phyloP scores from a whole-genome alignment of 2,113 vertebrate species.

The Aramus guarauna region DNA sequence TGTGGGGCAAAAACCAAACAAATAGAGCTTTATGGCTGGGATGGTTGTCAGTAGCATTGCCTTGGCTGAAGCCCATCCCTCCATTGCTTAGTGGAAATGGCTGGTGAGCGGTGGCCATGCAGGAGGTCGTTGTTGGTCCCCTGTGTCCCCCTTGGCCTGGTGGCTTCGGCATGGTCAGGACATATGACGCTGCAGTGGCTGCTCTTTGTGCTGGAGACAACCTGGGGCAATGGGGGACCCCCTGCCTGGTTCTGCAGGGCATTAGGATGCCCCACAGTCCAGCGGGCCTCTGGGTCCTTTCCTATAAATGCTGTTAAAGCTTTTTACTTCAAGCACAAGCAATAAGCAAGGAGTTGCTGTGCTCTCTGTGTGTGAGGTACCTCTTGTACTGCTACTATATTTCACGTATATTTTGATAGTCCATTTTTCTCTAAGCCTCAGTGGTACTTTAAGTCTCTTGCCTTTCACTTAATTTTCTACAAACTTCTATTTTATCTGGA shows the following conservation, averaged over 20 bases:
- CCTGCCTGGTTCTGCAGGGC: background rate
- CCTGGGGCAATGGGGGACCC: no score
- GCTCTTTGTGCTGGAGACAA: no score
- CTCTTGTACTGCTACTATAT: background rate
- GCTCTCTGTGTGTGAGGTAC: background rate
- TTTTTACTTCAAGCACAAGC: background rate
- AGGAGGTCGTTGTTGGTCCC: background rate
- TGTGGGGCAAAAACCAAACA: background rate
- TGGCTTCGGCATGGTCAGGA: background rate
- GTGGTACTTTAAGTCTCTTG: background rate
- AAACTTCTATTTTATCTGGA: background rate
- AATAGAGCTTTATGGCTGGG: background rate
- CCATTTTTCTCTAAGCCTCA: background rate
- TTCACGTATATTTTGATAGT: background rate
- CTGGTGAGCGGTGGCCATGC: fast-evolving
- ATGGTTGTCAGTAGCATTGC: background rate
- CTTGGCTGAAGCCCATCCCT: background rate
- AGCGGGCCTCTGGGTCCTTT: fast-evolving
- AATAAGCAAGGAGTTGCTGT: fast-evolving
- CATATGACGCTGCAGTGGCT: fast-evolving
- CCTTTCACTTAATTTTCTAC: background rate
- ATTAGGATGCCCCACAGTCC: background rate
- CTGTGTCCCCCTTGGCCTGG: fast-evolving
- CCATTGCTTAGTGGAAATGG: background rate
- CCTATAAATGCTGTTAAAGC: background rate